Evolutionary conservation across 2,797 vertebrate genomes (phyloP), one percentile per base, ranked within the genome.

Genomic region (Centroberyx gerrardi): DNA sequence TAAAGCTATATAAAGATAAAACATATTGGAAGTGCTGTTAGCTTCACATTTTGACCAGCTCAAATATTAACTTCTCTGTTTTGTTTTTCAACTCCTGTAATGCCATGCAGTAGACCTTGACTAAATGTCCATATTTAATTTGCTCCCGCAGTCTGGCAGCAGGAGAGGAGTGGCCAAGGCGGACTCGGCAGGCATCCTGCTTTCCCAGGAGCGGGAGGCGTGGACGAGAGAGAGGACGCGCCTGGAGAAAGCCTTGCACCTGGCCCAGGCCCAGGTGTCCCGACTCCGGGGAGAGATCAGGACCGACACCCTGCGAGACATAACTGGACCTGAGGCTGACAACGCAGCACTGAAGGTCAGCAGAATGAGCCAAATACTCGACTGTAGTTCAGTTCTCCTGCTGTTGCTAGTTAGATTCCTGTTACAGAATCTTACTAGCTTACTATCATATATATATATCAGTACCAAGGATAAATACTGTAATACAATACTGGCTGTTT

Each of bases 271-370:
- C 0, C 96, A 99, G 76, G 85, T 97, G 51, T 93, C 88, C 62
- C 97, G 95, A 64, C 94, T 99, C 73, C 95, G 90, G 76, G 94
- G 91, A 36, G 97, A 99, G 82, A 92, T 98, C 64, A 93, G 96
- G 86, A 94, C 92, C 0, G 96, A 98, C 27, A 49, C 91, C 40
- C 91, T 97, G 44, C 90, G 95, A 62, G 96, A 97, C 62, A 86
- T 97, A 51, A 87, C 89, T 0, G 95, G 94, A 46, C 94, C 95
- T 0, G 96, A 97, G 54, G 89, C 94, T 2, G 98, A 99, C 88
- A 96, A 95, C 17, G 83, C 90, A 14, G 72, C 95, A n/a, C 86
- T 99, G 51, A 98, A 97, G 96, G 98, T 99, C 83, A 46, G 83
- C 36, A 8, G 0, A 33, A 12, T n/a, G 27, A 6, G 10, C 38